These are phyloP conservation scores for Sminthurinus signatus DNA, from an alignment of 1,140 invertebrate species.

Conservation along the genomic window DNA sequence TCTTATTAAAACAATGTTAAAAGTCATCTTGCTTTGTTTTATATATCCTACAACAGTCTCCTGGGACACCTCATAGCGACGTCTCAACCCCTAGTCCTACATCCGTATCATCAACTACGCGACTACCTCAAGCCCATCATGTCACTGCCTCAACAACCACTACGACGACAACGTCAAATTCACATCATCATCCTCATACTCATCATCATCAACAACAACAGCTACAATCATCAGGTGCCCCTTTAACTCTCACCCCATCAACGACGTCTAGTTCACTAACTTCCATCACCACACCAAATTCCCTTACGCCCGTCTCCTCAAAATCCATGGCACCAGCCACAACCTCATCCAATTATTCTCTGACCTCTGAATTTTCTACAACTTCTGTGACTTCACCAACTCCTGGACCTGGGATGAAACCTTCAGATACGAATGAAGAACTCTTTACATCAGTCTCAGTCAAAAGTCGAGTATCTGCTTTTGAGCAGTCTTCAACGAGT, in stretches of 20 bases:
- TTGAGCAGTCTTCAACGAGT: conserved; percentile 19
- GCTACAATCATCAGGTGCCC: neutral
- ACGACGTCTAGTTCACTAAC: conserved; percentile 41
- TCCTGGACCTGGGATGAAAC: neutral
- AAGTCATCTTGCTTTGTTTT: too few species aligned
- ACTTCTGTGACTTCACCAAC: conserved; percentile 35
- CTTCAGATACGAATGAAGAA: conserved; percentile 24
- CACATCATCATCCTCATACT: too few species aligned
- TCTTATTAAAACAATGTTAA: too few species aligned
- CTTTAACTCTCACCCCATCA: conserved; percentile 38
- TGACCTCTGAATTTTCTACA: conserved; percentile 40
- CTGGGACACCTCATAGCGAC: conserved; percentile 41
- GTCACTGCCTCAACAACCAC: neutral
- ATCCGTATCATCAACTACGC: neutral
- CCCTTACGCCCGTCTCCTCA: conserved; percentile 36
- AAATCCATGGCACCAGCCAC: conserved; percentile 41
- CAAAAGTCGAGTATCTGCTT: conserved; percentile 34
- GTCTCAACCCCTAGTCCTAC: conserved; percentile 39
- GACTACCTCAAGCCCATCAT: too few species aligned
- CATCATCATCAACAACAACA: conserved; percentile 6
- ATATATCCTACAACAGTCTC: conserved; percentile 38
- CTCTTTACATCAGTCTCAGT: conserved; percentile 36
- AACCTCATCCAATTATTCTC: conserved; percentile 36
- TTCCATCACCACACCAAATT: conserved; percentile 40
- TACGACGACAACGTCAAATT: too few species aligned